These are phyloP conservation scores for Notodonta dromedarius DNA, from an alignment of 2,888 invertebrate species.

Conservation along the genomic window DNA sequence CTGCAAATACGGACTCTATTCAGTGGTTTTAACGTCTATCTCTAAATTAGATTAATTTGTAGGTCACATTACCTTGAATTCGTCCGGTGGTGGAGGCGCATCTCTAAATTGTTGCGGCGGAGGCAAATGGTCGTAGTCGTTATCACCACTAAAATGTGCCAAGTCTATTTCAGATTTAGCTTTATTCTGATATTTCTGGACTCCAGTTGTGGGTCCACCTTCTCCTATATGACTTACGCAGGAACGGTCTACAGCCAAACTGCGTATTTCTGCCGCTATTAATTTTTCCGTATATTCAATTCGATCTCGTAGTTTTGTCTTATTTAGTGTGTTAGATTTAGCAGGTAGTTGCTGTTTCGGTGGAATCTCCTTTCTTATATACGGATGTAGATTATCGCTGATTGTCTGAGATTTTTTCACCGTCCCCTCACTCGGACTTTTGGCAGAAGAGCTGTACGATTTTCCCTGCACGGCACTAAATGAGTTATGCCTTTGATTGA, in stretches of 20 bases:
- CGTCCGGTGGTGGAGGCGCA: constrained; percentile 90
- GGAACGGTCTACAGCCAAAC: constrained; percentile 70
- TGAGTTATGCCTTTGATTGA: constrained; percentile 76
- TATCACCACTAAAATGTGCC: constrained; percentile 80
- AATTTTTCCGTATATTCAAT: constrained; percentile 80
- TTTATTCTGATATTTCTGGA: constrained; percentile 75
- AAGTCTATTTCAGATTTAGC: constrained; percentile 86
- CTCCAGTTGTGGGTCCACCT: constrained; percentile 50
- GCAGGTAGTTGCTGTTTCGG: constrained; percentile 50
- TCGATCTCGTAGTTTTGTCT: constrained; percentile 72
- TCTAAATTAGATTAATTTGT: background rate
- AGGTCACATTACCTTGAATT: constrained; percentile 79
- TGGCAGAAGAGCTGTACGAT: constrained; percentile 60
- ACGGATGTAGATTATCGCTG: constrained; percentile 78
- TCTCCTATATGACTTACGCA: constrained; percentile 65
- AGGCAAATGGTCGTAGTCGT: constrained; percentile 89
- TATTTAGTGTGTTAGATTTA: constrained; percentile 58
- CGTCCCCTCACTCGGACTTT: constrained; percentile 59
- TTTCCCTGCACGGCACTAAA: constrained; percentile 78
- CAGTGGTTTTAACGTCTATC: background rate
- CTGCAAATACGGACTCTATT: constrained; percentile 41
- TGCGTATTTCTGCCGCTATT: constrained; percentile 78
- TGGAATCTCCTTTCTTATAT: constrained; percentile 79
- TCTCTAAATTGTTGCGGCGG: constrained; percentile 94
- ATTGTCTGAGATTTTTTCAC: constrained; percentile 79